Percentiles rank a stretch among this genome's conserved stretches.
These are phyloP conservation scores for Umimayanthus chanpuru DNA, from an alignment of 92 coral and sea anemone genomes.

Conservation along the genomic window DNA sequence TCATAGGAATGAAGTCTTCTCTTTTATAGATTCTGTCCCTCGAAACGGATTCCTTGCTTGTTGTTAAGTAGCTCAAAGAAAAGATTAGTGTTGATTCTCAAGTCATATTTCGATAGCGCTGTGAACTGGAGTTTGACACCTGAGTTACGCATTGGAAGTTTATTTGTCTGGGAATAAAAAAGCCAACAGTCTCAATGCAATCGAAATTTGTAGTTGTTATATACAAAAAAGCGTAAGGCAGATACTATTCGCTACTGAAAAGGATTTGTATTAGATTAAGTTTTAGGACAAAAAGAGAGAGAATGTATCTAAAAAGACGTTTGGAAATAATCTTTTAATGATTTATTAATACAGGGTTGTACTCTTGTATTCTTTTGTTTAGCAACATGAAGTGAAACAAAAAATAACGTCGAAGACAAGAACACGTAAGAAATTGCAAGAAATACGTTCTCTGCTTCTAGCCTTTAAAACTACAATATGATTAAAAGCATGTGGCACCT, in stretches of 20 bases:
- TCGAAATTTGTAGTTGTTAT: too few species aligned
- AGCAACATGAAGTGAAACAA: background rate
- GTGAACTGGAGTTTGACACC: background rate
- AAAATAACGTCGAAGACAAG: background rate
- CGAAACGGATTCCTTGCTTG: background rate
- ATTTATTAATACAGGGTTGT: background rate
- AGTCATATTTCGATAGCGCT: background rate
- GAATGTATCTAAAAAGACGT: background rate
- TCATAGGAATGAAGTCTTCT: background rate
- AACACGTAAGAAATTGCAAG: background rate
- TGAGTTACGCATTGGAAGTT: background rate
- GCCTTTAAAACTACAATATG: background rate
- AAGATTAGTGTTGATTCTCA: background rate
- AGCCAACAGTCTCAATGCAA: too few species aligned
- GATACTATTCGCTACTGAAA: too few species aligned
- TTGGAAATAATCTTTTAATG: background rate
- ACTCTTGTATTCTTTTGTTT: background rate
- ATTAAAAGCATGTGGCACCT: background rate
- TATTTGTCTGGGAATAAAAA: too few species aligned
- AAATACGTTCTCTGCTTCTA: background rate
- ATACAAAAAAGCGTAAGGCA: too few species aligned
- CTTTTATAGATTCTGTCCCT: background rate
- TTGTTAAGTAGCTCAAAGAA: background rate
- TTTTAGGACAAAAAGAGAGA: too few species aligned
- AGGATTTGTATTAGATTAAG: too few species aligned